Evolutionary conservation across 1,140 invertebrate species (phyloP), one percentile per base, ranked within the genome.

Genomic region (Pollicipes pollicipes): DNA sequence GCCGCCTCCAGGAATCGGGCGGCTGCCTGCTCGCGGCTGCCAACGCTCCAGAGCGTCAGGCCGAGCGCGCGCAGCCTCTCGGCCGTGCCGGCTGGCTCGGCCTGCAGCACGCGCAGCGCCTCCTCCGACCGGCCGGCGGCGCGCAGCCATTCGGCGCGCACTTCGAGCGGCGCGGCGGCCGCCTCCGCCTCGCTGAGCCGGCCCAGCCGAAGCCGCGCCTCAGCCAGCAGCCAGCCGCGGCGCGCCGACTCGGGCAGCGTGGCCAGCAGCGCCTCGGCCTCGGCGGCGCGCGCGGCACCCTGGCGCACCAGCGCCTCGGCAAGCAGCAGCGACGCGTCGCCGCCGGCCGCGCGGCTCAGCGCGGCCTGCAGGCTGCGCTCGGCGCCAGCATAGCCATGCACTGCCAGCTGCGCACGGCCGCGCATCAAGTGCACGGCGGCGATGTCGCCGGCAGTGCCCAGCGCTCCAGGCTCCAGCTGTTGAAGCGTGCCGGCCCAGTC

Each of bases 1-100:
- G 89, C 86, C 45, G 90, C 83, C 82, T 89, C 87, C 26, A 90
- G 79, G 75, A 90, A 66, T 10, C n/a, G 27, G 3, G n/a, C 64
- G 17, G 28, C 64, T 8, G 24, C 28, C 27, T 66, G 10, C 64
- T 28, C 64, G 27, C n/a, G 27, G 1, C 28, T 4, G n/a, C n/a
- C 64, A 28, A 10, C 28, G n/a, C 10, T 29, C 64, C 64, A 66
- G 27, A 66, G 28, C 28, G 64, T n/a, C n/a, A 29, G 8, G 3
- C 3, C 64, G 24, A 66, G 17, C 64, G 4, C 24, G 6, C 64
- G 64, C 3, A 66, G 45, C 21, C 45, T 6, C 13, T 21, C 13
- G 13, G 45, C 24, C 45, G 45, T 3, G 45, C 24, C 10, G 45
- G 2, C 45, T 3, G 13, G 13, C 2, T 10, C 21, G 45, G 13